Percentiles rank a stretch among this genome's conserved stretches.
Conservation (phyloP, 1,140 invertebrate species). For the Drosophila pallidifrons region DNA sequence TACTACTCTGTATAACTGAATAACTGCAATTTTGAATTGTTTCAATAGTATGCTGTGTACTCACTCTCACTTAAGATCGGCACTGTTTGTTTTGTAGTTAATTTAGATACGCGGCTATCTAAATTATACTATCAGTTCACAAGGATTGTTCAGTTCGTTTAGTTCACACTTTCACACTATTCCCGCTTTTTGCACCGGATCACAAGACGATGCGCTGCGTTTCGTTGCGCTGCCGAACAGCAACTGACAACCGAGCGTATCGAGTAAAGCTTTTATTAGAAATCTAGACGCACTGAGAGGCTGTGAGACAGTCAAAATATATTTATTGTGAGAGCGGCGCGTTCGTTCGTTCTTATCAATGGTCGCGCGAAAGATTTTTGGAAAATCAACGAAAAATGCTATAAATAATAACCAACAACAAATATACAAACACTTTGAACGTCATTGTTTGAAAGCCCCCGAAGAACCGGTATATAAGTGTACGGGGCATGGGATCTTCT, state of each 20-base stretch:
- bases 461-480: slow-evolving; percentile 28
- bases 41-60: slow-evolving; percentile 12
- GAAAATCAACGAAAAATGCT: slow-evolving; percentile 31
- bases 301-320: neutral
- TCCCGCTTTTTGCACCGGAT: slow-evolving; percentile 19
- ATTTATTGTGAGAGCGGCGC: neutral
- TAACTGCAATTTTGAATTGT: slow-evolving; percentile 24
- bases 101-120: slow-evolving; percentile 4
- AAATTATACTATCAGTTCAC: slow-evolving; percentile 22
- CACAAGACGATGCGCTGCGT: slow-evolving; percentile 39
- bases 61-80: slow-evolving; percentile 42
- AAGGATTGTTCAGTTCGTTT: slow-evolving; percentile 25
- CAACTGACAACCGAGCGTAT: slow-evolving; percentile 57
- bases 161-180: slow-evolving; percentile 48
- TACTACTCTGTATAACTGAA: slow-evolving; percentile 2
- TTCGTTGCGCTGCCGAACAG: slow-evolving; percentile 65
- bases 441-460: slow-evolving; percentile 44
- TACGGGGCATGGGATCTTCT: slow-evolving; percentile 20
- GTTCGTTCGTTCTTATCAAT: slow-evolving; percentile 41
- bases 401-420: slow-evolving; percentile 12
- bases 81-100: slow-evolving; percentile 4
- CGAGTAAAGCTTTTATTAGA: slow-evolving; percentile 61
- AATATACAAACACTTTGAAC: slow-evolving; percentile 24
- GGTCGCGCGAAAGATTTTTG: neutral
- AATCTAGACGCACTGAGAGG: slow-evolving; percentile 31